Conservation (phyloP, 2,113 vertebrate genomes). For the Haliaeetus leucogaster region DNA sequence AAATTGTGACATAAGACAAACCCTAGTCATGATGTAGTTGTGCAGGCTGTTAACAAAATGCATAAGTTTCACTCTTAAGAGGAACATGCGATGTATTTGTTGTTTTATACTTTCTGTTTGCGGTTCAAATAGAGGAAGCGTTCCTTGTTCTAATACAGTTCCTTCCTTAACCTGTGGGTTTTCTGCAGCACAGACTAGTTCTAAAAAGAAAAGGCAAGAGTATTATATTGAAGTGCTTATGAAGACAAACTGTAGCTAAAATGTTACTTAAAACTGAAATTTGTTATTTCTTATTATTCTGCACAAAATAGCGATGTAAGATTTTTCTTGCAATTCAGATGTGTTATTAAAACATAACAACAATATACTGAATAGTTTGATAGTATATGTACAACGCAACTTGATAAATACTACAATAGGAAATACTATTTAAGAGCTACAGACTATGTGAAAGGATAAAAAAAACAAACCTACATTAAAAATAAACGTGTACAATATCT, state of each 20-base stretch:
- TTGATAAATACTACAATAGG: not conserved
- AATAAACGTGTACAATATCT: not conserved
- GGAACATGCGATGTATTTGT: constrained; percentile 94
- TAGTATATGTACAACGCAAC: not conserved
- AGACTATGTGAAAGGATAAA: not conserved
- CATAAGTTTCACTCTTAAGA: constrained; percentile 96
- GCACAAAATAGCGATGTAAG: not conserved
- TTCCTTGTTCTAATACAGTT: constrained; percentile 59
- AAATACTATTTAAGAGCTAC: not conserved
- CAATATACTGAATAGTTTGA: not conserved
- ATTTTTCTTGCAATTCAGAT: not conserved
- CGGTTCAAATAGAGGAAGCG: not conserved
- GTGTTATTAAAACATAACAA: not conserved
- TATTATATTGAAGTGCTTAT: not conserved
- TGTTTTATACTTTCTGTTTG: constrained; percentile 78
- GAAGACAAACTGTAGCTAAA: not conserved
- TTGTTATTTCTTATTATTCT: not conserved
- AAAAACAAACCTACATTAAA: not conserved
- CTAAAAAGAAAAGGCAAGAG: constrained; percentile 58
- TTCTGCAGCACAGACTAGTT: constrained; percentile 81
- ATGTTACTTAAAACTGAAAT: not conserved
- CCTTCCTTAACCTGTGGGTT: constrained; percentile 67
- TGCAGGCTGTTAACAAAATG: constrained; percentile 99
- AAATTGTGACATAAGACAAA: constrained; percentile 55
- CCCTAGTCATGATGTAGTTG: constrained; percentile 98